Percentiles rank a stretch among this genome's conserved stretches.
Evolutionary conservation across 2,888 invertebrate species (phyloP).

Genomic region (Muscina levida): DNA sequence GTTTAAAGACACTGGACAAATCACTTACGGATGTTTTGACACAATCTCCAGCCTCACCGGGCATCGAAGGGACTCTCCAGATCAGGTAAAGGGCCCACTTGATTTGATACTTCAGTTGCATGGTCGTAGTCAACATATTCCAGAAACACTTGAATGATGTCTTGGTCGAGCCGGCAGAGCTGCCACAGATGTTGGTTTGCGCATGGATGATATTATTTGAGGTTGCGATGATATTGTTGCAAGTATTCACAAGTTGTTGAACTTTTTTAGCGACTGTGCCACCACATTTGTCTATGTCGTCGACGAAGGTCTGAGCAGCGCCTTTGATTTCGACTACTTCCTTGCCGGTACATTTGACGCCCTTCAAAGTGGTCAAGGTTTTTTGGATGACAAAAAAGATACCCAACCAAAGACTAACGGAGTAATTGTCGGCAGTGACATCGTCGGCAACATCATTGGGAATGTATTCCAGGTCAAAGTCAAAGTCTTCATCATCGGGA

Average conservation of each 20-base stretch:
- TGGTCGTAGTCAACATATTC: constrained; percentile 30
- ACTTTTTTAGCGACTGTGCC: constrained; percentile 36
- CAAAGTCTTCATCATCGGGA: constrained; percentile 11
- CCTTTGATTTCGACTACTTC: constrained; percentile 17
- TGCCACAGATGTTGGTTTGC: constrained; percentile 35
- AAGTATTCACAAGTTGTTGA: constrained; percentile 31
- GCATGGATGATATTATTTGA: constrained; percentile 42
- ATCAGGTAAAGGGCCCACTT: constrained; percentile 15
- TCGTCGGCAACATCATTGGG: constrained; percentile 23
- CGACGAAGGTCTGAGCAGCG: constrained; percentile 15
- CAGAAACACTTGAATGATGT: constrained; percentile 21
- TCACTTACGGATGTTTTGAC: constrained; percentile 54
- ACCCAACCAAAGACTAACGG: constrained; percentile 3
- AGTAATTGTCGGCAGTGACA: not conserved
- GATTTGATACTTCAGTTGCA: constrained; percentile 38
- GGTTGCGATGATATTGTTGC: constrained; percentile 34
- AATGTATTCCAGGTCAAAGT: constrained; percentile 37
- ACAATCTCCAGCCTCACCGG: constrained; percentile 29
- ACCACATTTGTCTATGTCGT: constrained; percentile 34
- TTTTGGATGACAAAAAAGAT: constrained; percentile 36
- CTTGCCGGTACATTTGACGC: constrained; percentile 50
- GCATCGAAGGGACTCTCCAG: constrained; percentile 24
- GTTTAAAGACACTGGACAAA: constrained; percentile 67
- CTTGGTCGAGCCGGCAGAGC: not conserved
- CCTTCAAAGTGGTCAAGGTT: constrained; percentile 43